Base-by-base conservation (phyloP, 2,888 invertebrate genomes). In the Amiota communis region DNA sequence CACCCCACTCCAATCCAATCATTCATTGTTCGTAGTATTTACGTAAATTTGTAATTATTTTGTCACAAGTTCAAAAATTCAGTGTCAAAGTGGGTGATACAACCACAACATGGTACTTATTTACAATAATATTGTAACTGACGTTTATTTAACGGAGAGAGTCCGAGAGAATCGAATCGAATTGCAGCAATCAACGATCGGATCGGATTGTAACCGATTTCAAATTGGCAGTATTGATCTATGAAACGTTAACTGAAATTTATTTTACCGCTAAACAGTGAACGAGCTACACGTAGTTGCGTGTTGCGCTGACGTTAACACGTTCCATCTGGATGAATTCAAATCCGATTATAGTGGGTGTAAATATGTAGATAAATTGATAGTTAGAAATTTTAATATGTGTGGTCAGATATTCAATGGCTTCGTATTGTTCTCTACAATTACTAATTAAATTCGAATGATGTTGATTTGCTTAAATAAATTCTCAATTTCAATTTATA, bases 231-330 rank as follows among this genome's bases (percentile, higher is more conserved):
- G 64, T 71, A 74, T 17, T 65, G 75, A 75, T 80, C 64, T 72
- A 73, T 20, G 65, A 56, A 74, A 70, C 77, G 76, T 76, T 80
- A 68, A 86, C 83, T 85, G 81, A 86, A 36, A 80, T 84, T 84
- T 86, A 84, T 86, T 84, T 81, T 84, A 76, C 74, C 78, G 84
- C 73, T 84, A 84, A 85, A 82, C 86, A 84, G 77, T 73, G 81
- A 85, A 80, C 86, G 86, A 85, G 84, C 72, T 78, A n/a, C n/a
- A n/a, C n/a, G n/a, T n/a, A 82, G 84, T 85, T 79, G 86, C 73
- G 75, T 74, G 75, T 71, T 67, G 20, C 13, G 70, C 64, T 65
- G 65, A 20, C 11, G 59, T 15, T 59, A 59, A 17, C 17, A 69
- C 57, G 57, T 70, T 57, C 36, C 36, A 36, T 36, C 36, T 36